Conservation (phyloP, 2,888 invertebrate genomes). For the Chrysotoxum bicinctum region DNA sequence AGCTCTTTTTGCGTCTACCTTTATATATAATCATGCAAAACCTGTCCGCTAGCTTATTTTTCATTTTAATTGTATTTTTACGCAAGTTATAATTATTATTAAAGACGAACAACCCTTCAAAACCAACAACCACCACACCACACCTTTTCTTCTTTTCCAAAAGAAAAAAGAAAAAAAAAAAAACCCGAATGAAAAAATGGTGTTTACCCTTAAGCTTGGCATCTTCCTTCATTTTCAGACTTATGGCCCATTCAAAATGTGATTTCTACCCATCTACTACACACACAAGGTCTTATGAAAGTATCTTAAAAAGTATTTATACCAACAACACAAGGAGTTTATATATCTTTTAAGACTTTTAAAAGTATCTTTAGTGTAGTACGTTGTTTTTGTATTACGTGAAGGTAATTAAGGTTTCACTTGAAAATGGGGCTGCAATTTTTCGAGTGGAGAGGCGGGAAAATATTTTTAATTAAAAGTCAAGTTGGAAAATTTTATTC, state of each 20-base stretch:
- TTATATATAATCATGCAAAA: neutral
- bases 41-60: slow-evolving; percentile 39
- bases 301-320: slow-evolving; percentile 71
- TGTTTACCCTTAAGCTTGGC: slow-evolving; percentile 51
- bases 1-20: slow-evolving; percentile 28
- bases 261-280: slow-evolving; percentile 6
- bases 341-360: slow-evolving; percentile 61
- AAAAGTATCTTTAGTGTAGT: slow-evolving; percentile 59
- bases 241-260: slow-evolving; percentile 22
- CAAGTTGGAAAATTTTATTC: slow-evolving; percentile 65
- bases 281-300: slow-evolving; percentile 51
- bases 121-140: slow-evolving; percentile 39
- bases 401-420: slow-evolving; percentile 71
- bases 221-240: slow-evolving; percentile 51
- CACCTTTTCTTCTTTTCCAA: neutral
- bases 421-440: slow-evolving; percentile 62
- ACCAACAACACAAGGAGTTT: slow-evolving; percentile 20
- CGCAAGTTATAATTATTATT: slow-evolving; percentile 53
- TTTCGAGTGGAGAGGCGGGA: neutral
- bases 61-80: slow-evolving; percentile 70
- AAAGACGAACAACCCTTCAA: slow-evolving; percentile 65
- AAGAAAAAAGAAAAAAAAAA: neutral
- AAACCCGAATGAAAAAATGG: slow-evolving; percentile 6
- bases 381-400: slow-evolving; percentile 36
- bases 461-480: slow-evolving; percentile 71